Percentiles rank a stretch among this genome's conserved stretches.
phyloP scores from a whole-genome alignment of 2,797 vertebrate genomes.

The Cynodonichthys magdalenae region DNA sequence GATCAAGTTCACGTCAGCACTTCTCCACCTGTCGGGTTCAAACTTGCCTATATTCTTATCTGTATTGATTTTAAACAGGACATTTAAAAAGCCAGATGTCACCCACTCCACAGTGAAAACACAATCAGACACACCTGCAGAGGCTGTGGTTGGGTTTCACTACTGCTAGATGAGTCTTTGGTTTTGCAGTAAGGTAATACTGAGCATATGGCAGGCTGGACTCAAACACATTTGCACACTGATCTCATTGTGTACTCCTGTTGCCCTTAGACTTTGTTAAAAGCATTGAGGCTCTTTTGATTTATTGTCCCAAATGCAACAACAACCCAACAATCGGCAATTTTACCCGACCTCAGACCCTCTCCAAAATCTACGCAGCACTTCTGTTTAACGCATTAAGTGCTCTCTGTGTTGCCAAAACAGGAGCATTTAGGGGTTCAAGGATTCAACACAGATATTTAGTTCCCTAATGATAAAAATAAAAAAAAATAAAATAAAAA shows the following conservation, averaged over 20 bases:
- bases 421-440: no score
- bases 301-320: neutral
- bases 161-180: conserved; percentile 31
- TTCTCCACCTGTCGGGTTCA: conserved; percentile 7
- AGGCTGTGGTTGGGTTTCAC: conserved; percentile 48
- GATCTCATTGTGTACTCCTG: neutral
- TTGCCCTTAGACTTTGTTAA: conserved; percentile 3
- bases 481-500: neutral
- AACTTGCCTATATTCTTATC: conserved; percentile 5
- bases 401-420: no score
- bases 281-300: conserved; percentile 3
- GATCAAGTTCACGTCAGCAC: neutral
- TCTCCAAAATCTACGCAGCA: neutral
- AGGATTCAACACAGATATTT: no score
- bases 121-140: neutral
- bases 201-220: conserved; percentile 37
- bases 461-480: conserved; percentile 6
- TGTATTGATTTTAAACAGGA: conserved; percentile 6
- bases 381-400: neutral
- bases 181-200: conserved; percentile 28
- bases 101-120: conserved; percentile 27
- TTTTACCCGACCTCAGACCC: neutral
- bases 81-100: conserved; percentile 21
- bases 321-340: neutral
- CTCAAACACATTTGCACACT: neutral